Evolutionary conservation across 2,888 invertebrate species (phyloP), one percentile per base, ranked within the genome.

Genomic region (Idaea biselata): DNA sequence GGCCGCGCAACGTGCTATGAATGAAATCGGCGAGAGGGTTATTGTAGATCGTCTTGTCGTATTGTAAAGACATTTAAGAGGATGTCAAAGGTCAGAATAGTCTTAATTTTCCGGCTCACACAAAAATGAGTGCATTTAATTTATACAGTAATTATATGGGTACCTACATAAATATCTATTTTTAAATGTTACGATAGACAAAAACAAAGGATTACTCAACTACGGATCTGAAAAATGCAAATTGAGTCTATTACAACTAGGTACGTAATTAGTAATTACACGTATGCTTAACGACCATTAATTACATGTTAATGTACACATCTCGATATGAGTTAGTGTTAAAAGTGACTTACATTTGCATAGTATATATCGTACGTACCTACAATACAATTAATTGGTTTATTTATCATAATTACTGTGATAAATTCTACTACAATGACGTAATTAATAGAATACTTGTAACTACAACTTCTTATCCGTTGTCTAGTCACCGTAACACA

Each of bases 271-370:
- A 44, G 44, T 44, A 44, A 56, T 56, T 61, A 62, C 60, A 68
- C 63, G 59, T 59, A 63, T 64, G 57, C 63, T 65, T 67, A 71
- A 71, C 65, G 64, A 62, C 62, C 68, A 61, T 55, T 71, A 69
- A 71, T 68, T 67, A 68, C 61, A 62, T 18, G 55, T 64, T 62
- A 44, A 44, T 69, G 58, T 57, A 61, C 60, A 58, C 60, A 16
- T 60, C 63, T 60, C 59, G 58, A 61, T 65, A 64, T 65, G 64
- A 60, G 63, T 55, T 63, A 25, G 67, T 62, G 67, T 67, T 67
- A 63, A 69, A 68, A 71, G 68, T 68, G 62, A 62, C 60, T 64
- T 16, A 16, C 57, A 64, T 68, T 68, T 66, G 56, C 65, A 66
- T 71, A 68, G 66, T 67, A 60, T 44, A 11, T 11, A 25, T 5